A percentile compares a stretch with the other conserved stretches of the same genome.
Evolutionary conservation across 2,113 vertebrate genomes (phyloP).

Genomic region (Pituophis catenifer): DNA sequence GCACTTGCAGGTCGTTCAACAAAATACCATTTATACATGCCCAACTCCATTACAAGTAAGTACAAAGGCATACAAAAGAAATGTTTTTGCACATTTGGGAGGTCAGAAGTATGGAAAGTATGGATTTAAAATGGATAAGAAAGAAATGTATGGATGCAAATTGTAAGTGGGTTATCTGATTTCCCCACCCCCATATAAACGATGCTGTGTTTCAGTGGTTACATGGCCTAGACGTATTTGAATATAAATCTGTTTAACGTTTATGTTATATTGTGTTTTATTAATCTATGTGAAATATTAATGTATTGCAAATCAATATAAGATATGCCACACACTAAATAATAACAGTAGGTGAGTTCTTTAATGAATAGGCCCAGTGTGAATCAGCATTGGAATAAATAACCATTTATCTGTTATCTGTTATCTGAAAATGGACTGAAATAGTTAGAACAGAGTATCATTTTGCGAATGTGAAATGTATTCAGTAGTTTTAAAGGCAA

Average conservation of each 20-base stretch:
- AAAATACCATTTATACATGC: slow-evolving; percentile 88
- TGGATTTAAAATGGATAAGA: not conserved
- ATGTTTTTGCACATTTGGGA: not conserved
- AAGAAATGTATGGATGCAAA: not conserved
- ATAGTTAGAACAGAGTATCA: not conserved
- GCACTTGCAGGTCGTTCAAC: slow-evolving; percentile 93
- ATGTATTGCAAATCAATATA: not conserved
- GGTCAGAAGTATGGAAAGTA: not conserved
- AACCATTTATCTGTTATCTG: not conserved
- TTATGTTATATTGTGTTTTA: not conserved
- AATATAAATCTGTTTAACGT: not conserved
- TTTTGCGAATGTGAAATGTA: not conserved
- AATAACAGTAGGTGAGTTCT: not conserved
- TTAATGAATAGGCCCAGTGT: not conserved
- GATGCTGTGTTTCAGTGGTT: not conserved
- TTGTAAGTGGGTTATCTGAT: not conserved
- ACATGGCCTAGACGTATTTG: not conserved
- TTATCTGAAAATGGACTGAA: not conserved
- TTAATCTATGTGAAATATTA: not conserved
- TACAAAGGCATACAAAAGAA: slow-evolving; percentile 8
- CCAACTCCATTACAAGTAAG: slow-evolving; percentile 88
- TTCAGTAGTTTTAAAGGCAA: not conserved
- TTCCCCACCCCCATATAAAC: not conserved
- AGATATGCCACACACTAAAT: not conserved
- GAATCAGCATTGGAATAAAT: not conserved